Base-by-base conservation (phyloP, 2,113 vertebrate species). In the Mormyrus iriodes region DNA sequence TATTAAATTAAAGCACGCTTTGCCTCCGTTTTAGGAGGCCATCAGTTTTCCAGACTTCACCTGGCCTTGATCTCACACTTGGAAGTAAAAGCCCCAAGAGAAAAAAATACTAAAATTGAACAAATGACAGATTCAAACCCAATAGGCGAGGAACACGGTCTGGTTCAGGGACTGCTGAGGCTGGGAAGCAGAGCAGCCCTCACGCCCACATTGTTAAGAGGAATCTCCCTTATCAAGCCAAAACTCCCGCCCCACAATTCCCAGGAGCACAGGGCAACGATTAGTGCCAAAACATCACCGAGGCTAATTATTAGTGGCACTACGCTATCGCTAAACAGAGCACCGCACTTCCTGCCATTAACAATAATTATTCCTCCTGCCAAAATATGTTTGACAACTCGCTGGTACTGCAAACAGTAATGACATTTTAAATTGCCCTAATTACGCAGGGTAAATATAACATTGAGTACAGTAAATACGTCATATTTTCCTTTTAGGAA, bases 281-380 rank as follows among this genome's bases (percentile, higher is more conserved):
- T 90, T 88, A 90, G 46, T 58, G 73, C 79, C 65, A 88, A 89
- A 89, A 91, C 90, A 49, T 5, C 92, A 91, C 91, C 88, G 90
- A 86, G 87, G 88, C 89, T 89, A 91, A 92, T 92, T 92, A 93
- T 91, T 88, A 9, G 89, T 55, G 39, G 55, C 69, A 87, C 89
- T 91, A 90, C 85, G 89, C 89, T 90, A 90, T 90, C 69, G 87
- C 87, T 52, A 90, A 89, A 90, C 91, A 89, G 79, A 87, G 31
- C 42, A 10, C 17, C 9, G 21, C 46, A 88, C 86, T 91, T 87
- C 90, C 89, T 90, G 79, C 91, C 91, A 92, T 93, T 92, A 93
- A 90, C 87, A 91, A 89, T 91, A 91, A 91, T 92, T 91, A 92
- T 88, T 73, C 89, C 86, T 86, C 90, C 73, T 88, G 89, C 52